Evolutionary conservation across 2,888 invertebrate species (phyloP), one percentile per base, ranked within the genome.

Genomic region (Anagyrus pseudococci): DNA sequence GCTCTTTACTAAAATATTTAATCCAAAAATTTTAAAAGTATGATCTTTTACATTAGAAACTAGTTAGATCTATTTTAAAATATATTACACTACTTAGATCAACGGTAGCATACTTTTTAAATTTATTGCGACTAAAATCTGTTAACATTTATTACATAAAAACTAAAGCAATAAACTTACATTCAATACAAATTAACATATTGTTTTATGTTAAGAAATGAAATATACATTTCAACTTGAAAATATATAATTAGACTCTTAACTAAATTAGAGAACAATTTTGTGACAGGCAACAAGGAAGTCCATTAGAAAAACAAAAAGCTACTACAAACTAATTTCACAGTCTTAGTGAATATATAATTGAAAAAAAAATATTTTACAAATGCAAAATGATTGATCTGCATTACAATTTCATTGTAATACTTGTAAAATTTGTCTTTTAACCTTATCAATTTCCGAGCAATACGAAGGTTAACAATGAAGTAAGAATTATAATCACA

Each of bases 401-500:
- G n/a, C n/a, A n/a, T 15, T 53, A 57, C 20, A 43, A 44, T 26
- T 47, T 44, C 40, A 46, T 57, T 43, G 20, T 48, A 48, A 53
- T 41, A 29, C 23, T 37, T 47, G 44, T 43, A 26, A 57, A 40
- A 37, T 37, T 37, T 54, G 26, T 44, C 10, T 53, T 56, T 15
- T 19, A 40, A 41, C 17, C 17, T 40, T 10, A 19, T 43, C 15
- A 46, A 41, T 15, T 52, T n/a, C 19, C 25, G 7, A 22, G 10
- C 29, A 40, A 23, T 47, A 26, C n/a, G 29, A 49, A 17, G 15
- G 58, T 44, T 40, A 58, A 44, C 25, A n/a, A 46, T 50, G 44
- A 63, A 63, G 26, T 58, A 63, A 60, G 1, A 48, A 63, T 49
- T 55, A 63, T 44, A 49, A 64, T 64, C 64, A 64, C 64, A 56